These are phyloP conservation scores for Aviceda subcristata DNA, from an alignment of 2,113 vertebrate genomes.

Conservation along the genomic window DNA sequence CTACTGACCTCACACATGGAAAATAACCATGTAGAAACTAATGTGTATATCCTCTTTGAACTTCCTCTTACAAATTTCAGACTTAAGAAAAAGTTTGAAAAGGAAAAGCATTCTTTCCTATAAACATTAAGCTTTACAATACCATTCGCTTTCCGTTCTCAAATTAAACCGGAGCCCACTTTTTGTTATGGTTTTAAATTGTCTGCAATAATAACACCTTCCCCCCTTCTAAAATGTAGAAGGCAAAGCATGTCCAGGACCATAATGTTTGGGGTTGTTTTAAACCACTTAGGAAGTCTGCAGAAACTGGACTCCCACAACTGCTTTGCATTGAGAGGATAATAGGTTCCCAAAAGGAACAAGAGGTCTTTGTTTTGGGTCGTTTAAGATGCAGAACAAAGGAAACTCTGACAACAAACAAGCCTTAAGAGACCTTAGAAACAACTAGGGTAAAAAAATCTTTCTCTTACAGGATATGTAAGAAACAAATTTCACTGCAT, in stretches of 20 bases:
- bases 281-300: not conserved
- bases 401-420: not conserved
- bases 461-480: not conserved
- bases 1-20: conserved; percentile 32
- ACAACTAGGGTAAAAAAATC: not conserved
- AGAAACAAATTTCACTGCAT: not conserved
- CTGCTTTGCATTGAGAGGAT: not conserved
- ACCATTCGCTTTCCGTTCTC: not conserved
- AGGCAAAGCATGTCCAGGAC: not conserved
- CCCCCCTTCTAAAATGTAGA: not conserved
- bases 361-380: not conserved
- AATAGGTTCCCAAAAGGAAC: not conserved
- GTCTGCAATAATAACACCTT: not conserved
- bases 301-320: not conserved
- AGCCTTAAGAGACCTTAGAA: not conserved
- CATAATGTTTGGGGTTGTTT: not conserved
- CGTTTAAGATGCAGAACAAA: conserved; percentile 1
- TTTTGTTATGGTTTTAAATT: conserved; percentile 37
- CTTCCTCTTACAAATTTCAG: conserved; percentile 31
- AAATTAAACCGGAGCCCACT: conserved; percentile 1
- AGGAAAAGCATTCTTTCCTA: conserved; percentile 38
- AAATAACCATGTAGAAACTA: conserved; percentile 27
- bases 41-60: conserved; percentile 19
- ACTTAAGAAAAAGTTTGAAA: conserved; percentile 19
- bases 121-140: conserved; percentile 47